Evolutionary conservation across 2,797 vertebrate species (phyloP).

Genomic region (Phataginus tricuspis): DNA sequence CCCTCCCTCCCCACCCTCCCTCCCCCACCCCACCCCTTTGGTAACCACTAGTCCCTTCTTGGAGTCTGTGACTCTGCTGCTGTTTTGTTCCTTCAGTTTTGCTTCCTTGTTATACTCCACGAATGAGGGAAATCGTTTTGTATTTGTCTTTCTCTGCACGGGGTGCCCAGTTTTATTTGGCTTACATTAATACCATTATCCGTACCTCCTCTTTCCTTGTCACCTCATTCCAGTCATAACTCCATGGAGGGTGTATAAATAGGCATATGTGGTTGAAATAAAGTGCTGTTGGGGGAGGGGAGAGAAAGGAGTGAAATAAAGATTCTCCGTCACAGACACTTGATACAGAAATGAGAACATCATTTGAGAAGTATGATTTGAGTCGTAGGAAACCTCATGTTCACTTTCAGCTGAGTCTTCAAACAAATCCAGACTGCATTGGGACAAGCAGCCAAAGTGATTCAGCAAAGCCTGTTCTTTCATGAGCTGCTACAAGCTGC

Average conservation of each 20-base stretch:
- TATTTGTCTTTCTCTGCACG: too few relatives aligned
- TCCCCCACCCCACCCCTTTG: too few relatives aligned
- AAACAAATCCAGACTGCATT: constrained; percentile 45
- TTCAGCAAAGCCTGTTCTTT: background rate
- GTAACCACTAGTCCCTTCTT: too few relatives aligned
- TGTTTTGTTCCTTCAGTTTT: too few relatives aligned
- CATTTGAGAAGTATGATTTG: constrained; percentile 8
- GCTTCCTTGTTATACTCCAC: too few relatives aligned
- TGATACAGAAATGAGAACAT: constrained; percentile 35
- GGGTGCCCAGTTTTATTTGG: background rate
- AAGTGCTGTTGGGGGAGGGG: background rate
- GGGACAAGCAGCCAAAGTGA: background rate
- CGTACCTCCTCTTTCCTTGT: background rate
- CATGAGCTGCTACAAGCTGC: background rate
- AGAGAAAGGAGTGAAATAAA: background rate
- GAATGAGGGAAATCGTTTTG: too few relatives aligned
- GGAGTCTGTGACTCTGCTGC: too few relatives aligned
- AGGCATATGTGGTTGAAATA: background rate
- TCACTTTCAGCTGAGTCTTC: constrained; percentile 41
- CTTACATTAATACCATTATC: background rate
- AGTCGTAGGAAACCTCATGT: background rate
- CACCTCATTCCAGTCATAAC: background rate
- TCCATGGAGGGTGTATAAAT: background rate
- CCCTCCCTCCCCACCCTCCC: too few relatives aligned
- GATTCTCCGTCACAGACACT: background rate